Evolutionary conservation across 2,113 vertebrate species (phyloP).

Genomic region (Crocuta crocuta): DNA sequence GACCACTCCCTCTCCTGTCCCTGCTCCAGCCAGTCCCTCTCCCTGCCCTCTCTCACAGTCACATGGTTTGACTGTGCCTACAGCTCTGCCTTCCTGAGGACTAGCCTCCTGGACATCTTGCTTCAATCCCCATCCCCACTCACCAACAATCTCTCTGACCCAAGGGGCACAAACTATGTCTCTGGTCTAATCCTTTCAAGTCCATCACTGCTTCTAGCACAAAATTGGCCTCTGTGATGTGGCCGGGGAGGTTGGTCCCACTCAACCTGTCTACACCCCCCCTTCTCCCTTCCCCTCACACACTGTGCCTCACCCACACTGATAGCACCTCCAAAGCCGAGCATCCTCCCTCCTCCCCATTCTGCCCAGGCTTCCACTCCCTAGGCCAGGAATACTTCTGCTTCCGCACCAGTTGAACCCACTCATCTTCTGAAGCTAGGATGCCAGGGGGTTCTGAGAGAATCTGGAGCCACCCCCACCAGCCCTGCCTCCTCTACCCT

Average conservation of each 20-base stretch:
- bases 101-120: not conserved
- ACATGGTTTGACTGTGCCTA: not conserved
- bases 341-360: rapidly evolving
- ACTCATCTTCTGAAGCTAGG: too few species aligned
- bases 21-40: not conserved
- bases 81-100: not conserved
- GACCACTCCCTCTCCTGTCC: not conserved
- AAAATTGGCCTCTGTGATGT: not conserved
- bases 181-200: not conserved
- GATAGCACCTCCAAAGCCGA: not conserved
- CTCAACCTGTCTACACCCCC: rapidly evolving
- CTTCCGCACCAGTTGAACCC: not conserved
- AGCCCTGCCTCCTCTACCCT: not conserved
- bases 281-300: not conserved
- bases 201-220: too few species aligned
- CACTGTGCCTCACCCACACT: not conserved
- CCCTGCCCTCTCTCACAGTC: not conserved
- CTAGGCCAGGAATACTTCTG: not conserved
- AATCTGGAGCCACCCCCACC: rapidly evolving
- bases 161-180: not conserved
- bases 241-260: not conserved
- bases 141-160: not conserved
- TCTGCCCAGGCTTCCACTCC: not conserved
- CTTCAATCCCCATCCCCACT: not conserved
- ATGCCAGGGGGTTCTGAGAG: not conserved